phyloP scores from a whole-genome alignment of 2,888 invertebrate genomes.

The Lasioglossum villosulum region DNA sequence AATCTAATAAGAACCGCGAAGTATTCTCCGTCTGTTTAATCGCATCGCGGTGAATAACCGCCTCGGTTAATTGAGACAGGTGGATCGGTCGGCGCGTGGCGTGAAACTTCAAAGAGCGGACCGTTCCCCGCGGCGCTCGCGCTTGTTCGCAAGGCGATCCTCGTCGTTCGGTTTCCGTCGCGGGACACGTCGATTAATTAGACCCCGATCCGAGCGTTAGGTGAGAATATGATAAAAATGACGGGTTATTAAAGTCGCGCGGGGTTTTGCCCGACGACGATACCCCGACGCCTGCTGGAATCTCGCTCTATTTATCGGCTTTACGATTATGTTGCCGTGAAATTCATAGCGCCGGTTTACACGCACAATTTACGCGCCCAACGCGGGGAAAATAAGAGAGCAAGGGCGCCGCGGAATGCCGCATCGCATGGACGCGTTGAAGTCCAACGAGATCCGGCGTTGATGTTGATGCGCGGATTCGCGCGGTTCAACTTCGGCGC shows the following conservation, averaged over 20 bases:
- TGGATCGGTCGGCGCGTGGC: slow-evolving; percentile 30
- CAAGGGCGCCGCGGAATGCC: slow-evolving; percentile 44
- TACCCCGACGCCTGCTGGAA: slow-evolving; percentile 53
- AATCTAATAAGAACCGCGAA: slow-evolving; percentile 41
- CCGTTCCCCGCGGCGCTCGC: neutral
- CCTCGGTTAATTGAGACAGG: slow-evolving; percentile 50
- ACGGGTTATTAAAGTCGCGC: slow-evolving; percentile 49
- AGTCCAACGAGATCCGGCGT: slow-evolving; percentile 30
- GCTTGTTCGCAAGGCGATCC: neutral
- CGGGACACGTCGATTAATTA: slow-evolving; percentile 50
- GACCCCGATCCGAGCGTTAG: slow-evolving; percentile 20
- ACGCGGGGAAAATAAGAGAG: slow-evolving; percentile 40
- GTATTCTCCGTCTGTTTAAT: slow-evolving; percentile 24
- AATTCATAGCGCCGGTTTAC: slow-evolving; percentile 61
- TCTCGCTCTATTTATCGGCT: slow-evolving; percentile 70
- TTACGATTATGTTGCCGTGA: slow-evolving; percentile 65
- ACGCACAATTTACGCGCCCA: slow-evolving; percentile 46
- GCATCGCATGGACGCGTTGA: slow-evolving; percentile 22
- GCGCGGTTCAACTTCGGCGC: slow-evolving; percentile 29
- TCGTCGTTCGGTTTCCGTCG: neutral
- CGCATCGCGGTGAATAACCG: slow-evolving; percentile 43
- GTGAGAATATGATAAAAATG: slow-evolving; percentile 69
- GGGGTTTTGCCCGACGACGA: slow-evolving; percentile 1
- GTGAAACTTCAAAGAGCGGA: slow-evolving; percentile 28
- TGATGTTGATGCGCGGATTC: slow-evolving; percentile 43